Conservation (phyloP, 1,140 invertebrate genomes). For the Drosophila aff. region DNA sequence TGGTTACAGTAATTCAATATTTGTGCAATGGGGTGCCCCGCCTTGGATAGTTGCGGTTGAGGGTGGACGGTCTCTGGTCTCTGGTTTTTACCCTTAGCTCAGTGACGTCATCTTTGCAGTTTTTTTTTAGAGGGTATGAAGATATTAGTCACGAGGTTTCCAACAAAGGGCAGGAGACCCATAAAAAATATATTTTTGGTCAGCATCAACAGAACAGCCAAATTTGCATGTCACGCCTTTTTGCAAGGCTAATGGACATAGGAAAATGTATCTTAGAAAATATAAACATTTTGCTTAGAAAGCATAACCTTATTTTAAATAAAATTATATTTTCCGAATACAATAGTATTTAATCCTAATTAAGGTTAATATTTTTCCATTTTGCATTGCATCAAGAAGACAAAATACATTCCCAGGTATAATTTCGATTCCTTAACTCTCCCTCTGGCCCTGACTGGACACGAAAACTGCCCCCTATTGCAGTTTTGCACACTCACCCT, state of each 20-base stretch:
- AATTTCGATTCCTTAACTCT: neutral
- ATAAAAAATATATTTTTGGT: neutral
- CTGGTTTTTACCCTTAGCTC: slow-evolving; percentile 15
- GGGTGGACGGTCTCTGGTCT: slow-evolving; percentile 13
- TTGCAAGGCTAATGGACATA: too few relatives aligned
- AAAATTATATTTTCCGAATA: too few relatives aligned
- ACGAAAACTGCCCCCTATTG: neutral
- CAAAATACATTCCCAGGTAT: neutral
- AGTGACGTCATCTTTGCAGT: slow-evolving; percentile 45
- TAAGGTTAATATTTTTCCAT: too few relatives aligned
- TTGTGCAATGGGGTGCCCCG: slow-evolving; percentile 41
- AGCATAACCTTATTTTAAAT: too few relatives aligned
- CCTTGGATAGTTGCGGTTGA: slow-evolving; percentile 26
- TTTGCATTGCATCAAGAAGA: neutral
- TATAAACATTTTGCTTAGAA: too few relatives aligned
- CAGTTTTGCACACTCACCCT: slow-evolving; percentile 44
- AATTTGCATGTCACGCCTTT: too few relatives aligned
- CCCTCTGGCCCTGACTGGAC: neutral
- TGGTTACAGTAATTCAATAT: slow-evolving; percentile 64
- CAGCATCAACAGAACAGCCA: neutral
- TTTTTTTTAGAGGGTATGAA: slow-evolving; percentile 1
- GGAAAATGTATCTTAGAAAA: too few relatives aligned
- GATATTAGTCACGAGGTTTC: neutral
- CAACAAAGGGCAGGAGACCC: neutral
- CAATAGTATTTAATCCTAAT: too few relatives aligned